Base-by-base conservation (phyloP, 2,888 invertebrate species). In the Pantelozetes paolii region DNA sequence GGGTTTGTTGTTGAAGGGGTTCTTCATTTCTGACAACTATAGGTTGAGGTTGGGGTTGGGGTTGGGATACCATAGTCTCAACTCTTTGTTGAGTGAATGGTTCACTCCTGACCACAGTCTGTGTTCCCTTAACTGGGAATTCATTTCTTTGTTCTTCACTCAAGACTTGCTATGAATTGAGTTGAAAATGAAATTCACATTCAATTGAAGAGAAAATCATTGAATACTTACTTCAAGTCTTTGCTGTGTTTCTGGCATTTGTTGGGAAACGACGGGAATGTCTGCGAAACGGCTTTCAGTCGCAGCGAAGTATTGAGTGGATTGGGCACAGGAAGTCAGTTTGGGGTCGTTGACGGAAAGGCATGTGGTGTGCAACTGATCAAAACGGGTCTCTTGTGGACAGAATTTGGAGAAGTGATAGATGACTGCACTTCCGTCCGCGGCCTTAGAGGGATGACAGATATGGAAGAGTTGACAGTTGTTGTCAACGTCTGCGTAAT, bases 401-500 rank as follows among this genome's bases (percentile, higher is more conserved):
- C 62, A 62, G 36, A 32, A 62, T 62, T 62, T 15, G 18, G 5
- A 32, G 62, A 32, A 62, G 6, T 62, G 62, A 36, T 62, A 62
- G 62, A 62, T 62, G 2, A 62, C 36, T 62, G 36, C 32, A 1
- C 32, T 32, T 30, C 62, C 62, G n/a, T 32, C 32, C 9, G 62
- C 32, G 0, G 62, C 18, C 8, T n/a, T 11, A 5, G 32, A 32
- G 1, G 62, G 70, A 8, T 71, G 45, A 20, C 75, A 75, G 32
- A 75, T 36, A 28, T 73, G 72, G 23, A 64, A 75, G 32, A 75
- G 26, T 1, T 48, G 71, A 57, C 75, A 75, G 23, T 75, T 71
- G 62, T 74, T 74, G 20, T 73, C 75, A n/a, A 73, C 69, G 45
- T 75, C 75, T 0, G 72, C 75, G 42, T 67, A 75, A 69, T 75